These are phyloP conservation scores for Lampropteryx suffumata DNA, from an alignment of 2,888 invertebrate species.

Conservation along the genomic window DNA sequence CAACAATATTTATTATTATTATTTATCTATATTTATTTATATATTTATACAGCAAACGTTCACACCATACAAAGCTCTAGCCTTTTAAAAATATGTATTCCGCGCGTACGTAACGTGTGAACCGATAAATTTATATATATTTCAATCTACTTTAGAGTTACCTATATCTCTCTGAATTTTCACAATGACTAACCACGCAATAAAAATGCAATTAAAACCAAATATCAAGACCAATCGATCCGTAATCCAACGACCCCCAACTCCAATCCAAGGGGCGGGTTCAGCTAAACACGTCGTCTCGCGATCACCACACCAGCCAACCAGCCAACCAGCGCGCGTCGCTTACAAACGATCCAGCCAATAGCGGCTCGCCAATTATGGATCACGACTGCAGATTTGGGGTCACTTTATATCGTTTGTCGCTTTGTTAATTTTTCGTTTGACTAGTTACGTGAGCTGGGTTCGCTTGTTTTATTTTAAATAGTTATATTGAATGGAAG, in stretches of 20 bases:
- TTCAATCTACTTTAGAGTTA: too few species aligned
- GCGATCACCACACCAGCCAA: slow-evolving; percentile 21
- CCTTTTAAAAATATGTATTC: too few species aligned
- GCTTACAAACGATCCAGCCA: slow-evolving; percentile 58
- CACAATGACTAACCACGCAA: too few species aligned
- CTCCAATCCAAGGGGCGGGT: slow-evolving; percentile 64
- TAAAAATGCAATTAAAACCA: slow-evolving; percentile 1
- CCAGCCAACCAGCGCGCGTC: slow-evolving; percentile 49
- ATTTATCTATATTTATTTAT: too few species aligned
- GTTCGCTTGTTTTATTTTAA: not conserved
- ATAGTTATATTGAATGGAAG: too few species aligned
- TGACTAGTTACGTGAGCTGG: slow-evolving; percentile 1
- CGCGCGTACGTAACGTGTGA: too few species aligned
- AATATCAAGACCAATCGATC: slow-evolving; percentile 10
- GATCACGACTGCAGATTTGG: slow-evolving; percentile 72
- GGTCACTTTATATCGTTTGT: slow-evolving; percentile 68
- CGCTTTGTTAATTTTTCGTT: slow-evolving; percentile 41
- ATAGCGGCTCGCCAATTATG: slow-evolving; percentile 64
- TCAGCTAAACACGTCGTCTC: slow-evolving; percentile 44
- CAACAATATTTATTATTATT: too few species aligned
- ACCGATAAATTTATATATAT: too few species aligned
- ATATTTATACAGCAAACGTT: too few species aligned
- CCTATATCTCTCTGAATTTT: too few species aligned
- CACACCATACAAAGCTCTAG: too few species aligned
- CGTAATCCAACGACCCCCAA: slow-evolving; percentile 44